Conservation (phyloP, 2,888 invertebrate species). For the Hymenopus coronatus region DNA sequence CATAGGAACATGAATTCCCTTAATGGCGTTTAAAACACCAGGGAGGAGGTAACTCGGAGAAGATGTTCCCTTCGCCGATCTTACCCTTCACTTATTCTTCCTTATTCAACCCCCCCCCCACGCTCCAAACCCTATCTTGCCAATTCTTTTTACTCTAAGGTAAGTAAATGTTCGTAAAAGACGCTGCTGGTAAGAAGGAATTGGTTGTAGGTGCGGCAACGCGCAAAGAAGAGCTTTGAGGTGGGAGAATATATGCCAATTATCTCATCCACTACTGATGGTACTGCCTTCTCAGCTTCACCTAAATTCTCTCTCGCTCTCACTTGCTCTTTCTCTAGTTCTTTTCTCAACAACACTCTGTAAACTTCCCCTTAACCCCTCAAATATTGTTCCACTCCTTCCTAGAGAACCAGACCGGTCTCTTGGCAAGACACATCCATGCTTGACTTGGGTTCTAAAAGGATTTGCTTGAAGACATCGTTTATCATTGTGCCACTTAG, state of each 20-base stretch:
- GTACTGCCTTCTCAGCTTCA: not conserved
- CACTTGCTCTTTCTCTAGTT: not conserved
- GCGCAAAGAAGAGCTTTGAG: not conserved
- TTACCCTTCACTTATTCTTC: not conserved
- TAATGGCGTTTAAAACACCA: not conserved
- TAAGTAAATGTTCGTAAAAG: not conserved
- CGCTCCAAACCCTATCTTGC: not conserved
- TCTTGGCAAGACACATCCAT: not conserved
- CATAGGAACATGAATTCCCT: not conserved
- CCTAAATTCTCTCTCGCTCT: not conserved
- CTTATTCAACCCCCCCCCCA: not conserved
- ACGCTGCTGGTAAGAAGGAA: not conserved
- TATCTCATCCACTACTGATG: not conserved
- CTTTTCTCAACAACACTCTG: not conserved
- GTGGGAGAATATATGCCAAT: not conserved
- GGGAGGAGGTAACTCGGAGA: not conserved
- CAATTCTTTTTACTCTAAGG: not conserved
- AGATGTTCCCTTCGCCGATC: not conserved
- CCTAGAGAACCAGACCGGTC: not conserved
- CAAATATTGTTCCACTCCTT: not conserved
- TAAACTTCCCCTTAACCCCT: not conserved
- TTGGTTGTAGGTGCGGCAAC: not conserved
- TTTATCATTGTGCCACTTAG: conserved; percentile 13
- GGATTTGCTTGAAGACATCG: conserved; percentile 11
- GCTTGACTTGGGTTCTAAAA: conserved; percentile 8